Conservation (phyloP, 2,797 vertebrate genomes). For the Myotis myotis region DNA sequence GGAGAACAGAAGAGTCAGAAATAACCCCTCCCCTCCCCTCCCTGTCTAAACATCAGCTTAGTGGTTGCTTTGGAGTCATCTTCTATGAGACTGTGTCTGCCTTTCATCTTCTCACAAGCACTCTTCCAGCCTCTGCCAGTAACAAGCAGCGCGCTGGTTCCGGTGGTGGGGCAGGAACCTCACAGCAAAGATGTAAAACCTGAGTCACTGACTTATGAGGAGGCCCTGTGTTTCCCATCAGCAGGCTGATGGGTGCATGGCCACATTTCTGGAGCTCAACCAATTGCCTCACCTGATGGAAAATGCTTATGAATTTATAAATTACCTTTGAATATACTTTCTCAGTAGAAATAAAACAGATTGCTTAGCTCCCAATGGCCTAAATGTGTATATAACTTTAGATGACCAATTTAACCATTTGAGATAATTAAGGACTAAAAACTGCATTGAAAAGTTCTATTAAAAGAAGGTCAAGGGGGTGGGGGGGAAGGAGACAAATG, state of each 20-base stretch:
- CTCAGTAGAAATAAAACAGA: constrained; percentile 48
- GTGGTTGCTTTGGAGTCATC: not conserved
- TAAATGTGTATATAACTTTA: not conserved
- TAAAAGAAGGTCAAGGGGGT: not conserved
- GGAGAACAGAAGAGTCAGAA: not conserved
- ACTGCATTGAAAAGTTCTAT: not conserved
- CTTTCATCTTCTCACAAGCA: constrained; percentile 35
- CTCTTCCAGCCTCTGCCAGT: not conserved
- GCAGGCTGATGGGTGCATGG: not conserved
- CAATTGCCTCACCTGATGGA: constrained; percentile 16
- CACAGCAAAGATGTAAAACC: not conserved
- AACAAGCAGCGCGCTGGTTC: not conserved
- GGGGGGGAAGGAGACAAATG: too few species aligned
- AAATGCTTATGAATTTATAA: constrained; percentile 17
- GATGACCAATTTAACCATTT: not conserved
- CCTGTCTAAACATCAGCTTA: not conserved
- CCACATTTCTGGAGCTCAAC: constrained; percentile 12
- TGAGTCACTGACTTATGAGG: not conserved
- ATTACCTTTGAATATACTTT: constrained; percentile 31
- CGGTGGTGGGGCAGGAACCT: not conserved
- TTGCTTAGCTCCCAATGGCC: not conserved
- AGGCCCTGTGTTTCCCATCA: constrained; percentile 48
- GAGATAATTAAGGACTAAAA: not conserved
- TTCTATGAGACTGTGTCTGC: not conserved
- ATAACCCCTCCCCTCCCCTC: too few species aligned